Evolutionary conservation across 2,797 vertebrate species (phyloP), one percentile per base, ranked within the genome.

Genomic region (Acanthiza pusilla): DNA sequence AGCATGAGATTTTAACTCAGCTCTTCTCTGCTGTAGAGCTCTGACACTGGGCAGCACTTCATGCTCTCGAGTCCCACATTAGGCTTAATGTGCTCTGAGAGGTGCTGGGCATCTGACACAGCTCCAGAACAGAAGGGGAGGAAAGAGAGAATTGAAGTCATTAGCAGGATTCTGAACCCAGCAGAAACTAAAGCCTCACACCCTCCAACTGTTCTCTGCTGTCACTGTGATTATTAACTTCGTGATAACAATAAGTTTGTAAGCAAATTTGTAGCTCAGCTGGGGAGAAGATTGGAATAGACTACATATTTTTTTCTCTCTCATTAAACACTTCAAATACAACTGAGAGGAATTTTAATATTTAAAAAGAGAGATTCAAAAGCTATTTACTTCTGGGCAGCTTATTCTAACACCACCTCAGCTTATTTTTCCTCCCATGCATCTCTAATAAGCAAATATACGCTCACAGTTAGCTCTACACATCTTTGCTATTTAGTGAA

Each of bases 331-430:
- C 74, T 82, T 84, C 63, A 88, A 84, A 73, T 67, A 57, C 34
- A 93, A 85, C 74, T 43, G 65, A 78, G 60, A 88, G n/a, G 50
- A 90, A 90, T 86, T 96, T 92, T 84, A 94, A 94, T 92, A 94
- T 94, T 96, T 95, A 76, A 96, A 94, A 90, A 86, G 70, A 88
- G 50, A 86, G 13, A 19, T 76, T 93, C 36, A 43, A 84, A 96
- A 84, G 66, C 80, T 90, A 57, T 88, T 96, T 94, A 76, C 43
- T 90, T 63, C 60, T 86, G 36, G 9, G 76, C 23, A 82, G 55
- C n/a, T 90, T 86, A 82, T 88, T 81, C 57, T 88, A 93, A 80
- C 38, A 73, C 7, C 20, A 81, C 29, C 55, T 92, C 51, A 53
- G 47, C 50, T 91, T 77, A 38, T n/a, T 86, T 92, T 88, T 79